Percentiles rank a stretch among this genome's conserved stretches.
These are phyloP conservation scores for Sarcophaga rosellei DNA, from an alignment of 2,888 invertebrate species.

Conservation along the genomic window DNA sequence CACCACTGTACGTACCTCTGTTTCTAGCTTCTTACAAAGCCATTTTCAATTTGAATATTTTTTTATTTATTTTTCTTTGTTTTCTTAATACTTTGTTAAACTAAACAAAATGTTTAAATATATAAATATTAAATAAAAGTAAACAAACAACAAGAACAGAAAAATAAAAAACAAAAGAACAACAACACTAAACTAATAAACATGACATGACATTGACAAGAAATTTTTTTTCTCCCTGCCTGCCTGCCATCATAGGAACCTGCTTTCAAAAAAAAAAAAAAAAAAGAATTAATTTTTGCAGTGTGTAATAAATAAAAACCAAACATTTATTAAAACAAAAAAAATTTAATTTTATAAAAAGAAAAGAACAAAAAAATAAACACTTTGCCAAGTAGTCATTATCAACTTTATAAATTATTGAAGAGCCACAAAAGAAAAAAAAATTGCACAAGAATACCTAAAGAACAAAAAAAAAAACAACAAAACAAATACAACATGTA, in stretches of 20 bases:
- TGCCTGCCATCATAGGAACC: slow-evolving; percentile 15
- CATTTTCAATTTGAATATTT: too few species aligned
- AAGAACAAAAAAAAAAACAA: slow-evolving; percentile 18
- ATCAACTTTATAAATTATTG: slow-evolving; percentile 58
- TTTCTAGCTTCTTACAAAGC: too few species aligned
- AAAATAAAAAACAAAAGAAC: not conserved
- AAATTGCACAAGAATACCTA: not conserved
- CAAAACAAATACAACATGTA: slow-evolving; percentile 26
- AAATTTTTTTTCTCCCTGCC: slow-evolving; percentile 21
- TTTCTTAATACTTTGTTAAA: too few species aligned
- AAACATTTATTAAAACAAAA: slow-evolving; percentile 43
- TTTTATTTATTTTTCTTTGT: too few species aligned
- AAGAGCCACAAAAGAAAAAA: slow-evolving; percentile 5
- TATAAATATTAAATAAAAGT: not conserved
- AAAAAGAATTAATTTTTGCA: not conserved
- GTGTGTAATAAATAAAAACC: slow-evolving; percentile 17
- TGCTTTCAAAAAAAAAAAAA: not conserved
- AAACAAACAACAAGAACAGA: not conserved
- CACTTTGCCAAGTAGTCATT: slow-evolving; percentile 59
- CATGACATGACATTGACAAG: slow-evolving; percentile 67
- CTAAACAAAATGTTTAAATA: not conserved
- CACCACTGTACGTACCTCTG: too few species aligned
- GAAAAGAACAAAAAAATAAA: slow-evolving; percentile 49
- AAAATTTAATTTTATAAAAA: slow-evolving; percentile 35
- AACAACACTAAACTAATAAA: slow-evolving; percentile 56